A percentile compares a stretch with the other conserved stretches of the same genome.
Evolutionary conservation across 64 coral and sea anemone genomes (phyloP).

Genomic region (Stichodactyla mertensii): DNA sequence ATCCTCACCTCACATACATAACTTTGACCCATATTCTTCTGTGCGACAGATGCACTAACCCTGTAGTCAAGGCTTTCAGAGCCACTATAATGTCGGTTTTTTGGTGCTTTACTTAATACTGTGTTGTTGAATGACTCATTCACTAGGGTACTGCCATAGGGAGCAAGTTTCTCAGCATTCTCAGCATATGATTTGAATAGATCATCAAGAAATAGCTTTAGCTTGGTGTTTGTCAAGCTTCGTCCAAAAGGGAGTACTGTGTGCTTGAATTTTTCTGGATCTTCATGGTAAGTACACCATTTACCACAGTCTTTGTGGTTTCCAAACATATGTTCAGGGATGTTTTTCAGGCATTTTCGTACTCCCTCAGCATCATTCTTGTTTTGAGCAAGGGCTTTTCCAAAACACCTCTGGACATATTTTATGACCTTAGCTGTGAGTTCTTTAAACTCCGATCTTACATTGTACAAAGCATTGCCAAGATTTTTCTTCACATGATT

Average conservation of each 20-base stretch:
- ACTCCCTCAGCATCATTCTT: neutral
- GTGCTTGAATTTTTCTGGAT: slow-evolving; percentile 20
- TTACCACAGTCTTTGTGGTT: slow-evolving; percentile 26
- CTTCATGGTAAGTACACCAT: slow-evolving; percentile 8
- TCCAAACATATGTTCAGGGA: slow-evolving; percentile 17
- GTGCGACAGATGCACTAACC: slow-evolving; percentile 29
- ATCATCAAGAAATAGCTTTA: neutral
- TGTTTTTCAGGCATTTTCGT: slow-evolving; percentile 7
- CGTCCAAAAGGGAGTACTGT: slow-evolving; percentile 3
- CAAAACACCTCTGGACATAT: neutral
- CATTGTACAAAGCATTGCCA: neutral
- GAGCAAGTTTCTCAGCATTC: slow-evolving; percentile 33
- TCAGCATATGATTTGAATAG: neutral
- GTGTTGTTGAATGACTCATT: slow-evolving; percentile 38
- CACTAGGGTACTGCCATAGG: slow-evolving; percentile 15
- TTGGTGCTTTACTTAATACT: slow-evolving; percentile 45
- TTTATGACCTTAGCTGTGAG: neutral
- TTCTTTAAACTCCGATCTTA: neutral
- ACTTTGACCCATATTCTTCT: slow-evolving; percentile 39
- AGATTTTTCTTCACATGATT: neutral
- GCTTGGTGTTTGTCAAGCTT: neutral
- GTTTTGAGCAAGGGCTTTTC: neutral
- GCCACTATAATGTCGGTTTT: slow-evolving; percentile 42
- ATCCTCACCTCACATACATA: slow-evolving; percentile 16
- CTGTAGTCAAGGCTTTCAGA: slow-evolving; percentile 28